Percentiles rank a stretch among this genome's conserved stretches.
phyloP scores from a whole-genome alignment of 2,113 vertebrate genomes.

The Rhynchomys soricoides region DNA sequence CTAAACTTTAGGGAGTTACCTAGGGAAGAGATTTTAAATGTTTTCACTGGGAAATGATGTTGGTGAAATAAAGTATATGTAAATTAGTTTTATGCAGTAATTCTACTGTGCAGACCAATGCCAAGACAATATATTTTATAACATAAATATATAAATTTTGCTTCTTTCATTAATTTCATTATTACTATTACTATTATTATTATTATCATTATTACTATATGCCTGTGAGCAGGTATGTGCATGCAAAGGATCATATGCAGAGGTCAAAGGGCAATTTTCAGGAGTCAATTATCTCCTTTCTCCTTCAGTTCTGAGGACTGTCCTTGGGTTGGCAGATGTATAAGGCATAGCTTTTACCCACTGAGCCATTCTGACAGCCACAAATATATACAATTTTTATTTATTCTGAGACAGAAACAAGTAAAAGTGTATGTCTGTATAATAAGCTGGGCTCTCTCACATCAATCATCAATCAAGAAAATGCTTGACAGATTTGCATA shows the following conservation, averaged over 20 bases:
- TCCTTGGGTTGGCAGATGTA: too few species aligned
- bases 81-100: not conserved
- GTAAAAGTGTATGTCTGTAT: not conserved
- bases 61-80: not conserved
- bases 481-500: not conserved
- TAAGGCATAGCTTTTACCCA: not conserved
- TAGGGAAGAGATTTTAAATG: not conserved
- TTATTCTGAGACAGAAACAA: not conserved
- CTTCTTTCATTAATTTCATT: not conserved
- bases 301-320: not conserved
- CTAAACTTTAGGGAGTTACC: not conserved
- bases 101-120: not conserved
- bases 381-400: not conserved
- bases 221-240: not conserved
- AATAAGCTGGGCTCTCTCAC: not conserved
- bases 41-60: not conserved
- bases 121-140: not conserved
- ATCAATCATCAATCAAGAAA: not conserved
- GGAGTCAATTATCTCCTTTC: not conserved
- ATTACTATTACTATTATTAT: not conserved
- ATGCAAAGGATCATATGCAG: not conserved
- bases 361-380: not conserved
- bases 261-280: not conserved
- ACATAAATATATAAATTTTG: not conserved
- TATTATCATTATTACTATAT: not conserved